Base-by-base conservation (phyloP, 2,797 vertebrate genomes). In the Sebastes cheni region DNA sequence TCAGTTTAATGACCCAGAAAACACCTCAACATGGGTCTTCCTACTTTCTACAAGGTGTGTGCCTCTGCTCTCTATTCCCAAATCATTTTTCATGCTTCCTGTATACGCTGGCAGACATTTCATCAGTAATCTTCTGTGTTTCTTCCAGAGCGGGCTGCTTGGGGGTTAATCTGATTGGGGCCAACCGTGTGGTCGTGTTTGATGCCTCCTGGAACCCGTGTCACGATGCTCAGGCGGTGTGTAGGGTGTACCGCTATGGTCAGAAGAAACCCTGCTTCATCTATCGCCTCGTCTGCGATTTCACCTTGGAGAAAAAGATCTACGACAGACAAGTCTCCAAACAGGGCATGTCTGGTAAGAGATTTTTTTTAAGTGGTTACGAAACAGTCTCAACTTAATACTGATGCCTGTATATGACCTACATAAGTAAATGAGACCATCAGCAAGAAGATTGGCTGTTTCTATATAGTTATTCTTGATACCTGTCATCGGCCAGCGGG, bases 121-220 rank as follows among this genome's bases (percentile, higher is more conserved):
- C 25, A 42, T 20, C 2, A 12, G 46, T 64, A 0, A n/a, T 60
- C 29, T 72, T 29, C 60, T 65, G 11, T 84, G 20, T 67, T 42
- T 27, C 73, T 72, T 73, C 25, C 82, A 99, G 99, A 89, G 99
- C 99, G 52, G 99, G 99, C 32, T 99, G 99, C 91, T 93, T 99
- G 86, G 99, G 99, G 16, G 98, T 99, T 65, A 99, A 99, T 91
- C 94, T 99, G 82, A 99, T 99, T 3, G 99, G 99, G 22, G 99
- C 99, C 42, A 99, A 98, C 89, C 97, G 99, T 1, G 99, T 99
- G 16, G 97, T 99, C 39, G 98, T 99, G 76, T 99, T 99, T 36
- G 99, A 99, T 4, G 98, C 99, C 52, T 99, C 99, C 18, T 99
- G 99, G 99, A 99, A 99, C 91, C 99, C 99, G 0, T 99, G 99